Percentiles rank a stretch among this genome's conserved stretches.
phyloP scores from a whole-genome alignment of 1,140 invertebrate species.

The Ceratosolen solmsi region DNA sequence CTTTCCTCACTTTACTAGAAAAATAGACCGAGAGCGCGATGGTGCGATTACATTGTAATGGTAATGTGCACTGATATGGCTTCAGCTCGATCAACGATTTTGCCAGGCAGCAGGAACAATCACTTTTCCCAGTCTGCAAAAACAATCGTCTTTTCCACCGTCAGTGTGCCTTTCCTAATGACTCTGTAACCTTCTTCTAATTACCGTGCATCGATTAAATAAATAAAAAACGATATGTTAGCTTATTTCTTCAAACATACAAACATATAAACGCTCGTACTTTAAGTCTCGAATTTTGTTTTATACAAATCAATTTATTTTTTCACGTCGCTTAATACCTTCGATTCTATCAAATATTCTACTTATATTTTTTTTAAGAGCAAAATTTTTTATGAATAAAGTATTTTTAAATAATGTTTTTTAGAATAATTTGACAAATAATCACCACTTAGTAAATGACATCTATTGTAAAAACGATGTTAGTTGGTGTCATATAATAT shows the following conservation, averaged over 20 bases:
- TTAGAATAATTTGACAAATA: too few relatives aligned
- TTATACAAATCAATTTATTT: too few relatives aligned
- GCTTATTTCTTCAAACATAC: not conserved
- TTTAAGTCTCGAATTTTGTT: too few relatives aligned
- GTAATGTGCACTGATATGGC: conserved; percentile 38
- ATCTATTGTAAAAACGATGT: too few relatives aligned
- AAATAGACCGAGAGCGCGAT: conserved; percentile 20
- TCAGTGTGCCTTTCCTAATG: not conserved
- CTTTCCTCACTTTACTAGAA: not conserved
- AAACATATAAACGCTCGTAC: too few relatives aligned
- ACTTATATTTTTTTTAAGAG: too few relatives aligned
- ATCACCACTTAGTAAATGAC: too few relatives aligned
- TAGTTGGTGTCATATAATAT: too few relatives aligned
- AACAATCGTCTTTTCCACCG: not conserved
- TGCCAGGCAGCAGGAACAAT: not conserved
- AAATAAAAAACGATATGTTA: not conserved
- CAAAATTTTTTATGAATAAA: too few relatives aligned
- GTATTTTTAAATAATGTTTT: too few relatives aligned
- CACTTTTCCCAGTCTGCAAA: conserved; percentile 17
- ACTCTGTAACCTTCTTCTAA: conserved; percentile 4
- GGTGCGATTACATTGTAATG: conserved; percentile 48
- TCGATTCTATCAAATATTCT: too few relatives aligned
- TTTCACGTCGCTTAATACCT: too few relatives aligned
- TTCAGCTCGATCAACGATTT: conserved; percentile 44
- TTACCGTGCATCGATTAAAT: not conserved